phyloP scores from a whole-genome alignment of 2,888 invertebrate species.

The Meganola albula region DNA sequence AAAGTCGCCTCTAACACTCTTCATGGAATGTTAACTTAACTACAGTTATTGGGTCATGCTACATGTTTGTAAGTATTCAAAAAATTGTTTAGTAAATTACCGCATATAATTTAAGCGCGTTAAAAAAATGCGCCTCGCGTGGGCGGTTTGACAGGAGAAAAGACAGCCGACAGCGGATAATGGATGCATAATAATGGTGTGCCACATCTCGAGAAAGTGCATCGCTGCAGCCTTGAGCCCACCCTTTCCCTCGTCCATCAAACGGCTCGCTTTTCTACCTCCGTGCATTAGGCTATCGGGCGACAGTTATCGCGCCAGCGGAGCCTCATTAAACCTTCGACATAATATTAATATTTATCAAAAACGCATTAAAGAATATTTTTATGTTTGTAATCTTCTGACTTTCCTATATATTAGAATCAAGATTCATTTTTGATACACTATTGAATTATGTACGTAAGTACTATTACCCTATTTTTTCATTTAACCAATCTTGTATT shows the following conservation, averaged over 20 bases:
- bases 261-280: conserved; percentile 58
- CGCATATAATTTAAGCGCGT: conserved; percentile 27
- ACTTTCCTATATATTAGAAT: too few species aligned
- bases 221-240: conserved; percentile 65
- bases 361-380: too few species aligned
- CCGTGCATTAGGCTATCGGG: conserved; percentile 63
- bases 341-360: too few species aligned
- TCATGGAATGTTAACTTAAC: too few species aligned
- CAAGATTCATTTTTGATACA: too few species aligned
- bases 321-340: conserved; percentile 25
- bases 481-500: conserved; percentile 15
- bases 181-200: conserved; percentile 64
- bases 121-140: conserved; percentile 39
- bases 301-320: conserved; percentile 57
- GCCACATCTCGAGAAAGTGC: conserved; percentile 72
- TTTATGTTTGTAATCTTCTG: too few species aligned
- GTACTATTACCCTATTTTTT: too few species aligned
- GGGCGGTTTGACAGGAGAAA: conserved; percentile 55
- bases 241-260: conserved; percentile 76
- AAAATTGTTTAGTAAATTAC: conserved; percentile 28
- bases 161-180: conserved; percentile 52
- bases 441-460: too few species aligned
- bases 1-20: too few species aligned
- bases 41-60: too few species aligned
- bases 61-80: too few species aligned